These are phyloP conservation scores for Momotus momota DNA, from an alignment of 2,797 vertebrate species.

Conservation along the genomic window DNA sequence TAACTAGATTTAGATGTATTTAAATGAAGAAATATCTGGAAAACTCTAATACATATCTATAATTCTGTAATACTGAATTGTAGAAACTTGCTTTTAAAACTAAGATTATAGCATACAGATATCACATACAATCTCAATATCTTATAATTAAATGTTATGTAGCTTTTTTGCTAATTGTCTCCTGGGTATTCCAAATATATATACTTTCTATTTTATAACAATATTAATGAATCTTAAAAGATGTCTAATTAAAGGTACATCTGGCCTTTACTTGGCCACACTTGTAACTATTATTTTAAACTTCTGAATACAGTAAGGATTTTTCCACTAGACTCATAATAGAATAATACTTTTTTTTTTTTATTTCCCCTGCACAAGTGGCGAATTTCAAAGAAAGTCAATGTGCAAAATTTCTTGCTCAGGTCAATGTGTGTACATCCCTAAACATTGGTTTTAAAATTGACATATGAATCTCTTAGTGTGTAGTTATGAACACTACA, in stretches of 20 bases:
- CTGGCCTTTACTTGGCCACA: not conserved
- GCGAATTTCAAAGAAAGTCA: not conserved
- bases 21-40: not conserved
- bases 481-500: not conserved
- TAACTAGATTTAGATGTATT: not conserved
- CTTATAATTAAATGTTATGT: not conserved
- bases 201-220: not conserved
- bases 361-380: not conserved
- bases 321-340: not conserved
- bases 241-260: not conserved
- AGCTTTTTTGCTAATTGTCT: not conserved
- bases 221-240: not conserved
- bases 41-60: not conserved
- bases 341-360: not conserved
- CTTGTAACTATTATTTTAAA: conserved; percentile 4
- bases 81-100: not conserved
- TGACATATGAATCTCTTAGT: not conserved
- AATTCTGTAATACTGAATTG: not conserved
- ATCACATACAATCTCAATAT: not conserved
- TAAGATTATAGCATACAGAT: not conserved
- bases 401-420: not conserved
- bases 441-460: not conserved
- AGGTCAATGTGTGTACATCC: not conserved
- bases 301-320: not conserved
- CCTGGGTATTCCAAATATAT: not conserved